Evolutionary conservation across 2,888 invertebrate species (phyloP), one percentile per base, ranked within the genome.

Genomic region (Allophyes oxyacanthae): DNA sequence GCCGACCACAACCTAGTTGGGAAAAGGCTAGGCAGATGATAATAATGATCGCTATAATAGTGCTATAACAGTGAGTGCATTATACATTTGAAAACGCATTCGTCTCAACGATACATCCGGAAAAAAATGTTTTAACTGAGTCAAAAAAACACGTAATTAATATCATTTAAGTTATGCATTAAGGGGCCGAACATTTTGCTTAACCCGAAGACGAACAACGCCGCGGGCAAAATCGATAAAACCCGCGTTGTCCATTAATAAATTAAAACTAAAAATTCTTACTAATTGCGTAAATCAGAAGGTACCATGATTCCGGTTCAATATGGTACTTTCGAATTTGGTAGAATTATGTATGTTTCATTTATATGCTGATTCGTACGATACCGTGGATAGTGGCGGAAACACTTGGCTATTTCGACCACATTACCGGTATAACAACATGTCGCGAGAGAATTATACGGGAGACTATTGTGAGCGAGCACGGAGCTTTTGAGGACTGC

Each of bases 391-490:
- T 60, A 11, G 80, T 81, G 82, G 80, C 84, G 87, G 87, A 88
- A 87, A 90, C 83, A 85, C 77, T 86, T 82, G 83, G 79, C 72
- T 72, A 83, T 82, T 86, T 85, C 82, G 79, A 76, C 72, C 79
- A 77, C 76, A 74, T 82, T 85, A 84, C 84, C 75, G 74, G 82
- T 81, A 77, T 82, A 67, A 81, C 80, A 78, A 77, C 78, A 78
- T 83, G 81, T 83, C 77, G 38, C 11, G 25, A n/a, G 28, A 11
- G 0, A 11, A 48, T 3, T 0, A 34, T 40, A 74, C 45, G 57
- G 55, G 25, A 15, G 6, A 1, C 1, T 50, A 10, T 48, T 57
- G 9, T 11, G 30, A 15, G 13, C 51, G 48, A 1, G 11, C 26
- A 30, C 37, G 49, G 33, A 2, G 11, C 5, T n/a, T n/a, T n/a